Evolutionary conservation across 2,797 vertebrate species (phyloP), one percentile per base, ranked within the genome.

Genomic region (Enteromius unitaeniatus): DNA sequence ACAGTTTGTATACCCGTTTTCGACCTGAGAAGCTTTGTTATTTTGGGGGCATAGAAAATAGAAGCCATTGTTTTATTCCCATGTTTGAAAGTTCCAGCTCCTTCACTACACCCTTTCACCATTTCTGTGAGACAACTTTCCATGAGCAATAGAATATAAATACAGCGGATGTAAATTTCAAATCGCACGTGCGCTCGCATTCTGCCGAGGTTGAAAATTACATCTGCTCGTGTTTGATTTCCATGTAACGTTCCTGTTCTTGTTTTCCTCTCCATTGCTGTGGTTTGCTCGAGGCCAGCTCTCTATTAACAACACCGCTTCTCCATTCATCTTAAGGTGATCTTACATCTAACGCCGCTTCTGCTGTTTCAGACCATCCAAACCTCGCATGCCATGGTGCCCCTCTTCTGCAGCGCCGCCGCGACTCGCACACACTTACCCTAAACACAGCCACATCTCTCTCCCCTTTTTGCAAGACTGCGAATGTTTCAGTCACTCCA

Each of bases 401-500:
- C 90, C 91, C 87, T 91, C 87, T 95, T 85, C 91, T 89, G 91
- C 94, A 93, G 85, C 81, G 91, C 92, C 83, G 92, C 90, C 90
- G 89, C 81, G 84, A 90, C 90, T 64, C 79, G 90, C 84, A 82
- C 89, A 89, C 86, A 89, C 88, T 78, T 87, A 89, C 53, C 84
- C 83, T 85, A 84, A 89, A 85, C 64, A 84, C 78, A 67, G 79
- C 79, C 70, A 87, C 90, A 92, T 95, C 92, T 95, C 92, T 96
- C 95, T 95, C 95, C 95, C 51, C 97, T 95, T 94, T 95, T 96
- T 97, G 96, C 97, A 98, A 99, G 98, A 98, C 92, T 99, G 98
- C 85, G 96, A 98, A 96, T 99, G 98, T 97, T 97, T 96, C 95
- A 95, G 97, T 95, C 98, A 99, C 97, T 98, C 98, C 97, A 98